These are phyloP conservation scores for Dunckerocampus dactyliophorus DNA, from an alignment of 2,113 vertebrate genomes.

Conservation along the genomic window DNA sequence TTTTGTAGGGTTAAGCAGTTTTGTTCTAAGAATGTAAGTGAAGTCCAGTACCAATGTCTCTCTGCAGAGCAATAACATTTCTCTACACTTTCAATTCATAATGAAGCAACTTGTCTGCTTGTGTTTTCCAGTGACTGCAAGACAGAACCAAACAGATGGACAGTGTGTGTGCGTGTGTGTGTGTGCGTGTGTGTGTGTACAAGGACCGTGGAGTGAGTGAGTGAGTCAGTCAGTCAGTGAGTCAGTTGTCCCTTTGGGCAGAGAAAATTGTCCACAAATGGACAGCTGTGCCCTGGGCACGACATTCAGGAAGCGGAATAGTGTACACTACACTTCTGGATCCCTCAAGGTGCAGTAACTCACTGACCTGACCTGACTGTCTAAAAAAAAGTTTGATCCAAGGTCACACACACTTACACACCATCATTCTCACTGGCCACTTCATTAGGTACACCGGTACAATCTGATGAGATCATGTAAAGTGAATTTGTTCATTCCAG, in stretches of 20 bases:
- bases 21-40: background rate
- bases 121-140: slow-evolving; percentile 51
- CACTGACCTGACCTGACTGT: slow-evolving; percentile 57
- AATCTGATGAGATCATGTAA: background rate
- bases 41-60: background rate
- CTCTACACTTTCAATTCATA: slow-evolving; percentile 13
- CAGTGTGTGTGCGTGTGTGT: slow-evolving; percentile 32
- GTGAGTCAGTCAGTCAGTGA: slow-evolving; percentile 6
- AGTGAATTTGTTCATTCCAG: no score
- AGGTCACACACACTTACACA: slow-evolving; percentile 40
- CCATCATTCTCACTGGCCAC: background rate
- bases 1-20: no score
- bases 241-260: slow-evolving; percentile 58
- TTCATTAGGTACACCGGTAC: background rate
- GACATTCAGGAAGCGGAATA: slow-evolving; percentile 65
- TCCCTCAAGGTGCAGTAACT: slow-evolving; percentile 52
- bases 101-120: slow-evolving; percentile 20
- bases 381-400: slow-evolving; percentile 50
- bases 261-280: slow-evolving; percentile 66
- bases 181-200: slow-evolving; percentile 20
- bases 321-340: slow-evolving; percentile 58
- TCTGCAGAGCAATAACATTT: background rate
- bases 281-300: slow-evolving; percentile 72
- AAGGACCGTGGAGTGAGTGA: slow-evolving; percentile 45
- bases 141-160: slow-evolving; percentile 58